Percentiles rank a stretch among this genome's conserved stretches.
Evolutionary conservation across 2,888 invertebrate genomes (phyloP).

Genomic region (Nephrotoma appendiculata): DNA sequence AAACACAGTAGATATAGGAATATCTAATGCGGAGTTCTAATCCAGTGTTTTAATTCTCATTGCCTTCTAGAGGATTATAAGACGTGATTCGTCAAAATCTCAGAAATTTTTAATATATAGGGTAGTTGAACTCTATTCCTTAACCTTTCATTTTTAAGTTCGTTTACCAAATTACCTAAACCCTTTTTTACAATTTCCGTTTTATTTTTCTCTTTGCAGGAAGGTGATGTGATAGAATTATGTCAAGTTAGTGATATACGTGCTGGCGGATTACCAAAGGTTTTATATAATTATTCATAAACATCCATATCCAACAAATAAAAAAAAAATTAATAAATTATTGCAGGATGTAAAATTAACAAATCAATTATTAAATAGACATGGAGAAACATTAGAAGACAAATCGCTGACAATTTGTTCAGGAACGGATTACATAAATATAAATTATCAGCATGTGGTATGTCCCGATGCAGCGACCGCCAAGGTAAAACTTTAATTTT

Average conservation of each 20-base stretch:
- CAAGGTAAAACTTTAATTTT: constrained; percentile 47
- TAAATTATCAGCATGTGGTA: constrained; percentile 93
- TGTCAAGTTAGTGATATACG: constrained; percentile 97
- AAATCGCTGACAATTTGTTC: constrained; percentile 94
- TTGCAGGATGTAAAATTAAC: constrained; percentile 65
- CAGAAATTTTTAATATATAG: too few relatives aligned
- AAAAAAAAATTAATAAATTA: neutral
- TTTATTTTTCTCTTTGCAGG: constrained; percentile 40
- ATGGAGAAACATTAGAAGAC: constrained; percentile 73
- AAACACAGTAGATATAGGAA: too few relatives aligned
- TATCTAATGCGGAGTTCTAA: too few relatives aligned
- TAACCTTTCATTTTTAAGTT: too few relatives aligned
- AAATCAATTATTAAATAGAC: constrained; percentile 60
- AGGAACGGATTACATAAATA: constrained; percentile 97
- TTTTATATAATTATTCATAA: constrained; percentile 21
- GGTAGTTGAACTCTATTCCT: too few relatives aligned
- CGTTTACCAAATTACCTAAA: neutral
- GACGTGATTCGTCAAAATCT: too few relatives aligned
- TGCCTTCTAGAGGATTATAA: too few relatives aligned
- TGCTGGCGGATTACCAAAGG: constrained; percentile 85
- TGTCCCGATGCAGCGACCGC: constrained; percentile 87
- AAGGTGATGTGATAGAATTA: constrained; percentile 95
- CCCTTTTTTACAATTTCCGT: neutral
- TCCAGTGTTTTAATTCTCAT: too few relatives aligned
- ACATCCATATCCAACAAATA: neutral